phyloP scores from a whole-genome alignment of 2,888 invertebrate genomes.

The Cyclophora punctaria region DNA sequence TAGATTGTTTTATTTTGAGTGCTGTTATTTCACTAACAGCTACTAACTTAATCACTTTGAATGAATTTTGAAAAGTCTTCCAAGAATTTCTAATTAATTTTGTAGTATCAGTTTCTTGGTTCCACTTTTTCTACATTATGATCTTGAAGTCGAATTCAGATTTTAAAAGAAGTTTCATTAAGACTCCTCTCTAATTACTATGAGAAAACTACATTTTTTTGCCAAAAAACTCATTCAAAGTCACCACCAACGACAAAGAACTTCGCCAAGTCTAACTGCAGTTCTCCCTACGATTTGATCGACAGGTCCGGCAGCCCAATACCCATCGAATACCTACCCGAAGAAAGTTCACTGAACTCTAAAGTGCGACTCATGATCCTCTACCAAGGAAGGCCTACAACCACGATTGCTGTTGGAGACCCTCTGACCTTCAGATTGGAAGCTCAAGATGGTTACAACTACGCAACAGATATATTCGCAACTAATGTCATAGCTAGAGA shows the following conservation, averaged over 20 bases:
- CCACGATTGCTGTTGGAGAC: constrained; percentile 94
- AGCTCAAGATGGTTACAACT: constrained; percentile 91
- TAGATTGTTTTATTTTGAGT: constrained; percentile 44
- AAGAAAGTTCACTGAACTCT: constrained; percentile 92
- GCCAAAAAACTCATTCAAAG: constrained; percentile 53
- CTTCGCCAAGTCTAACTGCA: constrained; percentile 58
- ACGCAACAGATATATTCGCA: constrained; percentile 92
- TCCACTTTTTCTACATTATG: too few species aligned
- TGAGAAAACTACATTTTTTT: neutral
- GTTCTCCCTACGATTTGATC: constrained; percentile 62
- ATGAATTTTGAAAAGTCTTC: constrained; percentile 37
- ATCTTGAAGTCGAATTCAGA: neutral
- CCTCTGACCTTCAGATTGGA: constrained; percentile 92
- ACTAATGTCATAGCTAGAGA: constrained; percentile 94
- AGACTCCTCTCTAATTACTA: neutral
- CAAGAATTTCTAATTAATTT: neutral
- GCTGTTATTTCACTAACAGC: constrained; percentile 73
- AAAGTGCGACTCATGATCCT: constrained; percentile 89
- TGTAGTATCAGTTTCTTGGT: neutral
- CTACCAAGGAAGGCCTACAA: constrained; percentile 93
- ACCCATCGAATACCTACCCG: constrained; percentile 93
- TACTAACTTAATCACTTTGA: constrained; percentile 71
- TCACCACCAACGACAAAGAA: constrained; percentile 19
- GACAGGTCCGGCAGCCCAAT: constrained; percentile 92
- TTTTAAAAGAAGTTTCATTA: neutral